These are phyloP conservation scores for Aporophyla nigra DNA, from an alignment of 2,888 invertebrate species.

Conservation along the genomic window DNA sequence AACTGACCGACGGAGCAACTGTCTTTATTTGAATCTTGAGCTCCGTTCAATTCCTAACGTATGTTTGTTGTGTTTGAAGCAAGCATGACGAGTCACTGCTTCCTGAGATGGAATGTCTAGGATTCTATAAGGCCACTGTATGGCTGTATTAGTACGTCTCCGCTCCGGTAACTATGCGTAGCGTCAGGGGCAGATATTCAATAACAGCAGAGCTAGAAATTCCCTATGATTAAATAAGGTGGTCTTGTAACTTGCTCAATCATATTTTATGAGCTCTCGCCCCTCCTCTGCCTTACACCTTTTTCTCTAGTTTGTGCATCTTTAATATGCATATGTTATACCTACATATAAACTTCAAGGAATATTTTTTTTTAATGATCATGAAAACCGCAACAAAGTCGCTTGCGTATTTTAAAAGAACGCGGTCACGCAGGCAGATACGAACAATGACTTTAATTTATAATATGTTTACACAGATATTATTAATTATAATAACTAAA, in stretches of 20 bases:
- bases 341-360: background rate
- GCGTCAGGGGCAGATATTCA: background rate
- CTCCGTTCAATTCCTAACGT: background rate
- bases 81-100: background rate
- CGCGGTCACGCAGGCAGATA: background rate
- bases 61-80: background rate
- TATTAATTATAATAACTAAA: background rate
- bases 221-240: background rate
- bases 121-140: background rate
- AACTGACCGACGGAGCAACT: conserved; percentile 1
- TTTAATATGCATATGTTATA: background rate
- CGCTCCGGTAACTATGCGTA: background rate
- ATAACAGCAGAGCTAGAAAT: background rate
- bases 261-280: background rate
- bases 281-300: background rate
- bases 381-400: background rate
- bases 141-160: no score
- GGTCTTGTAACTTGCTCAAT: background rate
- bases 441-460: background rate
- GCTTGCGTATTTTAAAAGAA: background rate
- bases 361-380: background rate
- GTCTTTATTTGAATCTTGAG: background rate
- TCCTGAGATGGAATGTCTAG: background rate
- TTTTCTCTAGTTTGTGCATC: background rate
- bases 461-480: no score